A percentile compares a stretch with the other conserved stretches of the same genome.
These are phyloP conservation scores for Macroramphosus scolopax DNA, from an alignment of 2,797 vertebrate genomes.

Conservation along the genomic window DNA sequence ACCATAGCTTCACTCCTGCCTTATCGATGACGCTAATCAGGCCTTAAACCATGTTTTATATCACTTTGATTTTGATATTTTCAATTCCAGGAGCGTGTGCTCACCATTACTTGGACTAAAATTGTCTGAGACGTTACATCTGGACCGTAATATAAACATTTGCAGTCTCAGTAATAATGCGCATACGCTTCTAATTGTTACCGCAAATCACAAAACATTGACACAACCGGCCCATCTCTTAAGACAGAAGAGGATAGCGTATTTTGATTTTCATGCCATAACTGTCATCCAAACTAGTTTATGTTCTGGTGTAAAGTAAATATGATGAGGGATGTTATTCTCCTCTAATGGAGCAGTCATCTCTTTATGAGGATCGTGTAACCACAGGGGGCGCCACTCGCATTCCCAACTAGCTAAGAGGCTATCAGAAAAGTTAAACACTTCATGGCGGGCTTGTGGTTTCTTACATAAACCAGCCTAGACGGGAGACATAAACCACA, in stretches of 20 bases:
- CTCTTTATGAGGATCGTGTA: background rate
- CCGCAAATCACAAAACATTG: too few species aligned
- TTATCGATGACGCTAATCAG: conserved; percentile 12
- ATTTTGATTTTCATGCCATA: background rate
- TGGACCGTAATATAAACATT: too few species aligned
- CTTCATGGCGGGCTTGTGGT: conserved; percentile 2
- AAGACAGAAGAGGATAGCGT: too few species aligned
- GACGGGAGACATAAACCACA: conserved; percentile 18
- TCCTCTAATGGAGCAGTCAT: conserved; percentile 8
- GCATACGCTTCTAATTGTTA: too few species aligned
- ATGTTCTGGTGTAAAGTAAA: background rate
- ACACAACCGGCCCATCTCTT: background rate
- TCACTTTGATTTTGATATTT: too few species aligned
- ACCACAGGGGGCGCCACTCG: conserved; percentile 57
- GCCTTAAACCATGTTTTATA: too few species aligned
- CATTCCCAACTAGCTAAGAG: conserved; percentile 27
- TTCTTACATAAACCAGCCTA: background rate
- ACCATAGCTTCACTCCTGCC: background rate
- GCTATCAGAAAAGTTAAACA: conserved; percentile 39
- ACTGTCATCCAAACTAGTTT: too few species aligned
- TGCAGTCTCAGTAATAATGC: too few species aligned
- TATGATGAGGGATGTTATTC: background rate
- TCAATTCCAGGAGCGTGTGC: too few species aligned
- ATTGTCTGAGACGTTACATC: too few species aligned
- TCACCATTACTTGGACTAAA: too few species aligned